Evolutionary conservation across 2,113 vertebrate genomes (phyloP).

Genomic region (Oreochromis spilurus): DNA sequence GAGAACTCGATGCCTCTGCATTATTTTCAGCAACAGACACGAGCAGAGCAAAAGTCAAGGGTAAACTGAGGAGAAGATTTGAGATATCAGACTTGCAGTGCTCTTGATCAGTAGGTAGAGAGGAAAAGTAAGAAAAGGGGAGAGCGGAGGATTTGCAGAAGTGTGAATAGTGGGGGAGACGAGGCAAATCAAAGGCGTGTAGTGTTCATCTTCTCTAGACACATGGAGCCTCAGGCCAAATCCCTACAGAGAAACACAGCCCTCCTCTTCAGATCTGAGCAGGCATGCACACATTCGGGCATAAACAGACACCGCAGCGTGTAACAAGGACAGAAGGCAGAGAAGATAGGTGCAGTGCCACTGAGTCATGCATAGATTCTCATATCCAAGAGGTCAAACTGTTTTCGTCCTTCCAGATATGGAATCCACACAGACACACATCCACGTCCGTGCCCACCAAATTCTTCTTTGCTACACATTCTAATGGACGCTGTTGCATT

Average conservation of each 20-base stretch:
- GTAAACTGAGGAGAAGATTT: background rate
- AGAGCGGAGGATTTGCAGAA: background rate
- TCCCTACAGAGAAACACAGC: conserved; percentile 39
- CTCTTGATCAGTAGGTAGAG: background rate
- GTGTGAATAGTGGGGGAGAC: background rate
- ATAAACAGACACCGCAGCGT: background rate
- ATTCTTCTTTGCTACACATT: background rate
- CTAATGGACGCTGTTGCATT: background rate
- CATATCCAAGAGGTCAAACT: conserved; percentile 12
- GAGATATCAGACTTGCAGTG: background rate
- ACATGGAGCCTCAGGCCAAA: conserved; percentile 42
- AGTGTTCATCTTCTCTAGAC: conserved; percentile 38
- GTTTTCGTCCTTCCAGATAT: background rate
- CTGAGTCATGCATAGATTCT: conserved; percentile 20
- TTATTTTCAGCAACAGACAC: background rate
- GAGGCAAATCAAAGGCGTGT: conserved; percentile 42
- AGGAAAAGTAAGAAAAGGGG: background rate
- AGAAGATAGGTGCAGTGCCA: background rate
- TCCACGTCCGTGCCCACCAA: background rate
- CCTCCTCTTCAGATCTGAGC: conserved; percentile 29
- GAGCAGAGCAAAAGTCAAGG: background rate
- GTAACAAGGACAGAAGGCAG: conserved; percentile 25
- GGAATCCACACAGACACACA: background rate
- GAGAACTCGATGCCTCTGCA: background rate
- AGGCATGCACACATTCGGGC: background rate